phyloP scores from a whole-genome alignment of 2,797 vertebrate species.

The Falco rusticolus region DNA sequence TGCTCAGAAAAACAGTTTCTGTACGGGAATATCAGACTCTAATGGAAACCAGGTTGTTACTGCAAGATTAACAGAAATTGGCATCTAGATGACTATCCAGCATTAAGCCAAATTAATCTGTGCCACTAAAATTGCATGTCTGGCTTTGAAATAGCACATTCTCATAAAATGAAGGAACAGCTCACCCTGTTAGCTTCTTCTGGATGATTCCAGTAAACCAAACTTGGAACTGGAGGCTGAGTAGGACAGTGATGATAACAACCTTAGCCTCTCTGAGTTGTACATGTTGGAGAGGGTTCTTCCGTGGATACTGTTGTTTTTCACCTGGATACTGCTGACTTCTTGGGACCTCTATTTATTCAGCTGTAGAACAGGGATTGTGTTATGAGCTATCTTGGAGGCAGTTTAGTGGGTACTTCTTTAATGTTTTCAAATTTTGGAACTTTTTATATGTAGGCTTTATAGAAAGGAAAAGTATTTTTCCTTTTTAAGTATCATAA shows the following conservation, averaged over 20 bases:
- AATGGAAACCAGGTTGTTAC: conserved; percentile 17
- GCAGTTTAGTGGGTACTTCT: not conserved
- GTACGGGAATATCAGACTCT: conserved; percentile 22
- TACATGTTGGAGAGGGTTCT: not conserved
- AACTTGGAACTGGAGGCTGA: not conserved
- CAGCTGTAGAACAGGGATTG: conserved; percentile 22
- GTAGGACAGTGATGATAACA: not conserved
- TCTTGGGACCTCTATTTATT: conserved; percentile 37
- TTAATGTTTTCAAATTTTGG: conserved; percentile 1
- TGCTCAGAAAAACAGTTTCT: not conserved
- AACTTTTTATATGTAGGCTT: not conserved
- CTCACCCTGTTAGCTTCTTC: not conserved
- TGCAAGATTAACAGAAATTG: conserved; percentile 3
- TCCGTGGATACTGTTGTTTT: not conserved
- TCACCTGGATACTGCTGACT: not conserved
- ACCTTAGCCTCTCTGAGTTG: not conserved
- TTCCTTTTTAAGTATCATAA: conserved; percentile 15
- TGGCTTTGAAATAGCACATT: not conserved
- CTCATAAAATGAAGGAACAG: conserved; percentile 10
- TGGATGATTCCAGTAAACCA: not conserved
- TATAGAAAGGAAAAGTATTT: conserved; percentile 12
- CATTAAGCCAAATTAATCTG: conserved; percentile 8
- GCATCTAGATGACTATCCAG: not conserved
- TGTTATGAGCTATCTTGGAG: conserved; percentile 16
- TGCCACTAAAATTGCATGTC: not conserved